phyloP scores from a whole-genome alignment of 1,140 invertebrate species.

The Eufriesea mexicana region DNA sequence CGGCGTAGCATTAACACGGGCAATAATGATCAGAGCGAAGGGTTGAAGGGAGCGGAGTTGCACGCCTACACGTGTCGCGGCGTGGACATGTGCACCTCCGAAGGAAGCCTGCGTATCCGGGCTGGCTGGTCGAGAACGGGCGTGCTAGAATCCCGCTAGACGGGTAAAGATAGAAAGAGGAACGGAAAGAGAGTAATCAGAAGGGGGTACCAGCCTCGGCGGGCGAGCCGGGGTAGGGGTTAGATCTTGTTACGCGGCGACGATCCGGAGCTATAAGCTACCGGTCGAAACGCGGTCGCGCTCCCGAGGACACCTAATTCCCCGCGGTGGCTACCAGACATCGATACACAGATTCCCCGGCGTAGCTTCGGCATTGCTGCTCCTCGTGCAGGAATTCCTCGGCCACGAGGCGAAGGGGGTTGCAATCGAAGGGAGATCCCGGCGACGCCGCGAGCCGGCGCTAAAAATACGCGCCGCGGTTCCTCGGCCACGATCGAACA shows the following conservation, averaged over 20 bases:
- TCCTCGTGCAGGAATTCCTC: conserved; percentile 2
- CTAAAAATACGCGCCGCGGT: conserved; percentile 3
- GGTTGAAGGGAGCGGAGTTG: too few species aligned
- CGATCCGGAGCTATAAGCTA: conserved; percentile 9
- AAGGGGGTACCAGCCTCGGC: conserved; percentile 44
- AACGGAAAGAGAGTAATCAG: conserved; percentile 52
- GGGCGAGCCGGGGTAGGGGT: conserved; percentile 43
- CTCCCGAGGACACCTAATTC: conserved; percentile 29
- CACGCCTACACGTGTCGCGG: too few species aligned
- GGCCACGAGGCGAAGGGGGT: too few species aligned
- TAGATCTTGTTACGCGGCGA: conserved; percentile 59
- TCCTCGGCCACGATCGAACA: neutral
- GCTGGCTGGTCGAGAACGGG: conserved; percentile 37
- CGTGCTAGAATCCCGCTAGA: conserved; percentile 54
- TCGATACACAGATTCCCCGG: conserved; percentile 16
- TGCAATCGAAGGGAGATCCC: neutral
- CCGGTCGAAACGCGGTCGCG: conserved; percentile 8
- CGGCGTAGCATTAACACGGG: too few species aligned
- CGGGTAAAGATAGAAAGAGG: conserved; percentile 53
- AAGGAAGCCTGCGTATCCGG: neutral
- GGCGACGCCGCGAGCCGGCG: neutral
- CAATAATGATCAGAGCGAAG: too few species aligned
- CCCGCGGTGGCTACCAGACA: neutral
- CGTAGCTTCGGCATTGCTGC: neutral
- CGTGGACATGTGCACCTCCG: neutral